A percentile compares a stretch with the other conserved stretches of the same genome.
These are phyloP conservation scores for Varecia variegata DNA, from an alignment of 2,797 vertebrate species.

Conservation along the genomic window DNA sequence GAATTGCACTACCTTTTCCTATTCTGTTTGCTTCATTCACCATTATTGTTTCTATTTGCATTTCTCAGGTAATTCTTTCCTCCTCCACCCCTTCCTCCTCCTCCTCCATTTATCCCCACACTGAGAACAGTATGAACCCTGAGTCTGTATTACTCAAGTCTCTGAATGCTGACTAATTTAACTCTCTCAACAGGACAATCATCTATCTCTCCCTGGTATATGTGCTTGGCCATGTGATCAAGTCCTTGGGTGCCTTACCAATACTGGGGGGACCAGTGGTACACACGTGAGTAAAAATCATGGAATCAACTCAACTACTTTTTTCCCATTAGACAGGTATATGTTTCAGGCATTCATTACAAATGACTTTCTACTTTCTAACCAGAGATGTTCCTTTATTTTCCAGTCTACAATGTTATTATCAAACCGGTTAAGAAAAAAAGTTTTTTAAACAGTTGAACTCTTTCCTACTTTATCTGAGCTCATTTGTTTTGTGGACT, in stretches of 20 bases:
- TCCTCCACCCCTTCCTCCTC: neutral
- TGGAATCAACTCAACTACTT: neutral
- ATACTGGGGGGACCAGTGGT: constrained; percentile 86
- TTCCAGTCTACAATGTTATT: neutral
- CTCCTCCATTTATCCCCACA: neutral
- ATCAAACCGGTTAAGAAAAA: neutral
- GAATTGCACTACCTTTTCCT: neutral
- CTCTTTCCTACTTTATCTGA: constrained; percentile 6
- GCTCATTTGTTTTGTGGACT: neutral
- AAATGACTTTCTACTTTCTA: constrained; percentile 45
- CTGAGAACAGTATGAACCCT: constrained; percentile 22
- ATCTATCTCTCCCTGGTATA: constrained; percentile 96
- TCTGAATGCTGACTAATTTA: constrained; percentile 14
- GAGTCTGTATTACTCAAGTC: neutral
- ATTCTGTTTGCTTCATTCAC: neutral
- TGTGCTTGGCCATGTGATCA: constrained; percentile 94
- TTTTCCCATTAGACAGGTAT: neutral
- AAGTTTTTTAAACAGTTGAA: neutral
- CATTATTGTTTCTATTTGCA: constrained; percentile 9
- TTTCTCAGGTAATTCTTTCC: constrained; percentile 32
- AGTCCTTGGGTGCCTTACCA: constrained; percentile 95
- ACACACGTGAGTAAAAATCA: constrained; percentile 91
- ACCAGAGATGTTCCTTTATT: neutral
- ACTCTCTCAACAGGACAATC: constrained; percentile 92
- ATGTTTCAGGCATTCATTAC: neutral